Evolutionary conservation across 2,113 vertebrate genomes (phyloP).

Genomic region (Chlamydotis undulata): DNA sequence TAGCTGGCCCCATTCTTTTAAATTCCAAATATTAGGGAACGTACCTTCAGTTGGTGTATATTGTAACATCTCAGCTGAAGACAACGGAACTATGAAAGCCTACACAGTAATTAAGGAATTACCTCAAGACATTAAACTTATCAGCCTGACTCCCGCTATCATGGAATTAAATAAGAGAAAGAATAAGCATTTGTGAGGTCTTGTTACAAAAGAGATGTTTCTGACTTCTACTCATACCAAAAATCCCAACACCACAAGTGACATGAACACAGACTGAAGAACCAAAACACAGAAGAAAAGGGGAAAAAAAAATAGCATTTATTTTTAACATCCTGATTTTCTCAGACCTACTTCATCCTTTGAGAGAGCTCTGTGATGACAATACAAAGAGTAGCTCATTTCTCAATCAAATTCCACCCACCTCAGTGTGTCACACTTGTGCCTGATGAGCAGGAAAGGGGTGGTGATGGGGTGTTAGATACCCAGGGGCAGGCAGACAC

Average conservation of each 20-base stretch:
- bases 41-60: neutral
- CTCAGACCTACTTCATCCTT: constrained; percentile 3
- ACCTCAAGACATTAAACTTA: neutral
- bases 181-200: neutral
- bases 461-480: constrained; percentile 24
- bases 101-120: neutral
- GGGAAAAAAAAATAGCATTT: neutral
- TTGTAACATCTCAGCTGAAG: neutral
- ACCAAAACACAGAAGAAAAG: neutral
- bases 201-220: neutral
- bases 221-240: neutral
- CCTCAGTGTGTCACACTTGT: constrained; percentile 53
- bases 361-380: constrained; percentile 40
- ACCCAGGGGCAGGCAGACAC: neutral
- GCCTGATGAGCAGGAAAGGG: constrained; percentile 33
- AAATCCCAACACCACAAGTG: neutral
- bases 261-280: neutral
- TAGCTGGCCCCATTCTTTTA: neutral
- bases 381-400: constrained; percentile 64
- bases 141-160: neutral
- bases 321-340: constrained; percentile 43
- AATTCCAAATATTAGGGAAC: neutral
- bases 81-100: neutral
- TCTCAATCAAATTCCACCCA: constrained; percentile 67
- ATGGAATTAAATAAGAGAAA: neutral